These are phyloP conservation scores for Sibirionetta formosa DNA, from an alignment of 2,797 vertebrate genomes.

Conservation along the genomic window DNA sequence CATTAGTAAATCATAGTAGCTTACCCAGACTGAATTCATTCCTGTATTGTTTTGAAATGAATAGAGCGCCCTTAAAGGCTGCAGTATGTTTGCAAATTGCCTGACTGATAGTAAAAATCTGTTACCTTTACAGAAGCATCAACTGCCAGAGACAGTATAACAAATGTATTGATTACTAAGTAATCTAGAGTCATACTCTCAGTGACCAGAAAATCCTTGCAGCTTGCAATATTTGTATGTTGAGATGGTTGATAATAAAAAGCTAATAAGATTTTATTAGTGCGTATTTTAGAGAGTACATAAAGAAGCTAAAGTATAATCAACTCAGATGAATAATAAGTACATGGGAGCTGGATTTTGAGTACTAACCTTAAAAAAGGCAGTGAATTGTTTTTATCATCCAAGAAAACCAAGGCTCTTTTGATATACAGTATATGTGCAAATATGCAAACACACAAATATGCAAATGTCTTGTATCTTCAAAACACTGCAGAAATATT, in stretches of 20 bases:
- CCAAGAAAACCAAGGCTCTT: not conserved
- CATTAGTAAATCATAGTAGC: constrained; percentile 16
- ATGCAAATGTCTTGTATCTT: not conserved
- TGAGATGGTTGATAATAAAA: constrained; percentile 63
- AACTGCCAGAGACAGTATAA: not conserved
- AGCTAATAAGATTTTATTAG: constrained; percentile 65
- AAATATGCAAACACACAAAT: not conserved
- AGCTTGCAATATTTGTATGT: constrained; percentile 46
- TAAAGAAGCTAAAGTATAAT: constrained; percentile 65
- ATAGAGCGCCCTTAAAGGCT: not conserved
- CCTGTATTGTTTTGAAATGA: not conserved
- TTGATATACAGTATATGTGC: not conserved
- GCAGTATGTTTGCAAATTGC: not conserved
- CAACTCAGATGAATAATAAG: constrained; percentile 49
- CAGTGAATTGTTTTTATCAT: constrained; percentile 67
- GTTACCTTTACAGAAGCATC: constrained; percentile 12
- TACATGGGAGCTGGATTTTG: constrained; percentile 43
- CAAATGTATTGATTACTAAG: constrained; percentile 9
- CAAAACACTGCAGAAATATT: not conserved
- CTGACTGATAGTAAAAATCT: constrained; percentile 5
- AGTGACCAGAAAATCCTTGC: constrained; percentile 57
- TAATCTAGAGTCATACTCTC: not conserved
- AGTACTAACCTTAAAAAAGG: constrained; percentile 43
- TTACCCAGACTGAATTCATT: not conserved
- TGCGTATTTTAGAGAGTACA: constrained; percentile 64